Percentiles rank a stretch among this genome's conserved stretches.
phyloP scores from a whole-genome alignment of 2,797 vertebrate species.

The Vultur gryphus region DNA sequence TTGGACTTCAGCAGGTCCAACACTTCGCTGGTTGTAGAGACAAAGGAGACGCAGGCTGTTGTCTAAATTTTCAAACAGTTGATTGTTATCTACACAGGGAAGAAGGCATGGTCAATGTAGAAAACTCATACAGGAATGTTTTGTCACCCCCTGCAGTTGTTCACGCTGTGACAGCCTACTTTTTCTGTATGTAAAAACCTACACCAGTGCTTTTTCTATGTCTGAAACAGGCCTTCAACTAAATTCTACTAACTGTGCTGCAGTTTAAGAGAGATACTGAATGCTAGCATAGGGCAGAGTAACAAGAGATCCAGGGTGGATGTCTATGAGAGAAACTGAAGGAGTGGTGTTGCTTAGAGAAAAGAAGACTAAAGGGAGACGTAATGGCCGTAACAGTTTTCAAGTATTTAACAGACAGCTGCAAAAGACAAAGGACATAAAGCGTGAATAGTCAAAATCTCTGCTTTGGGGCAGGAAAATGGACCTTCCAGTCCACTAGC shows the following conservation, averaged over 20 bases:
- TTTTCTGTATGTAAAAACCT: background rate
- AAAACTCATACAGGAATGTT: background rate
- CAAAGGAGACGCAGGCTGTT: background rate
- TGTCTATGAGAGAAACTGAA: background rate
- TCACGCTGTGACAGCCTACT: fast-evolving
- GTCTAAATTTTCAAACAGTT: background rate
- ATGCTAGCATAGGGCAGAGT: background rate
- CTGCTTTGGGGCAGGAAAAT: background rate
- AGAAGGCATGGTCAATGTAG: background rate
- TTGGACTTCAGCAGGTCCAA: background rate
- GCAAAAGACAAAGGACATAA: background rate
- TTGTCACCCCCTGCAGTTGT: background rate
- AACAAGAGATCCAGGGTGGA: background rate
- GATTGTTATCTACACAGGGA: background rate
- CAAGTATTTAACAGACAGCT: background rate
- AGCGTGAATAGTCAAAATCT: background rate
- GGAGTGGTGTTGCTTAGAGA: background rate
- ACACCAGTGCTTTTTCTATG: background rate
- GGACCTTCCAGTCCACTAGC: background rate
- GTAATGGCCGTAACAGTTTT: background rate
- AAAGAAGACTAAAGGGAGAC: background rate
- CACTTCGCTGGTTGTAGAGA: background rate
- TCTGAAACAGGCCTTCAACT: background rate
- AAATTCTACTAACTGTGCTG: background rate
- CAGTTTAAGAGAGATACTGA: background rate